Evolutionary conservation across 2,888 invertebrate species (phyloP), one percentile per base, ranked within the genome.

Genomic region (Andrena flavipes): DNA sequence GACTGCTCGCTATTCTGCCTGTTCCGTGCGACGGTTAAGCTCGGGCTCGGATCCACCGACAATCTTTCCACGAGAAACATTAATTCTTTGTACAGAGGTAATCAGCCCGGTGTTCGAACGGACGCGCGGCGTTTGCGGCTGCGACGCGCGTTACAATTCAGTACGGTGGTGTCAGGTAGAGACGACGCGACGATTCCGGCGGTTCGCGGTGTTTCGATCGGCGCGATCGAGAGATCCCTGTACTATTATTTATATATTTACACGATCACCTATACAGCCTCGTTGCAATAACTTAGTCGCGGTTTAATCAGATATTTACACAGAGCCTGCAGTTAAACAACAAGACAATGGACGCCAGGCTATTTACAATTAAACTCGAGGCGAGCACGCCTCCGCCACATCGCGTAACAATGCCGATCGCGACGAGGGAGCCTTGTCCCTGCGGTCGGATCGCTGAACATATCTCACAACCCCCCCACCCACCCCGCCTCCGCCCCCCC

Each of bases 221-320:
- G 59, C 30, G 54, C 65, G 42, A 74, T 80, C 63, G 56, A 70
- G 67, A 71, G 51, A 64, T 74, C 67, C 65, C 69, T 56, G 54
- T 56, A 10, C 20, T 49, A n/a, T 70, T 70, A 59, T 64, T 33
- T 71, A 60, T 60, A 65, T 78, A 71, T 77, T 51, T 78, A 80
- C 77, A 80, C n/a, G 78, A 80, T 88, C 71, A 79, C 42, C 77
- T 80, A 77, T 76, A 77, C 88, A 86, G 73, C 71, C 79, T 82
- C 78, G 84, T 71, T n/a, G 56, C 23, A 88, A 90, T 89, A 90
- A 89, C 76, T 89, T 89, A 89, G n/a, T 80, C 77, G 75, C 67
- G 42, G 68, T 71, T 81, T 85, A 86, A 75, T 82, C 68, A 65
- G 60, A 75, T 88, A 89, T 88, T 84, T 88, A 88, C 88, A 88